These are phyloP conservation scores for Climacteris rufus DNA, from an alignment of 2,113 vertebrate genomes.

Conservation along the genomic window DNA sequence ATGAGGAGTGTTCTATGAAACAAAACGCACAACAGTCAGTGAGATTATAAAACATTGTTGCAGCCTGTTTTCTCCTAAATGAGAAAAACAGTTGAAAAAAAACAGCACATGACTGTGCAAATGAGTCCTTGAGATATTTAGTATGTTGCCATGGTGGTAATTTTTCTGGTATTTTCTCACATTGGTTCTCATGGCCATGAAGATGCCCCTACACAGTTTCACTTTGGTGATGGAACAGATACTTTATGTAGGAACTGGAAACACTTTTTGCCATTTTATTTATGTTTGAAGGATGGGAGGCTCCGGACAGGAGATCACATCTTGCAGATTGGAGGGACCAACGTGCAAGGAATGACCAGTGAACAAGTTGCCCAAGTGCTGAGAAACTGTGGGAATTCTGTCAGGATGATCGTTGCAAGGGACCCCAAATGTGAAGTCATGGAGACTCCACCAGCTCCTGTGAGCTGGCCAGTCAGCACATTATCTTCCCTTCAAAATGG, in stretches of 20 bases:
- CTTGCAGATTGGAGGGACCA: constrained; percentile 86
- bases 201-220: not conserved
- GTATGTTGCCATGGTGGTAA: not conserved
- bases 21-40: not conserved
- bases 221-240: not conserved
- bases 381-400: constrained; percentile 86
- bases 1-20: not conserved
- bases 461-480: constrained; percentile 73
- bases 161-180: not conserved
- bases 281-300: constrained; percentile 83
- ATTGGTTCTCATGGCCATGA: not conserved
- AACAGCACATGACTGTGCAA: not conserved
- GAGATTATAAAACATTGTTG: not conserved
- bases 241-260: not conserved
- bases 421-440: constrained; percentile 68
- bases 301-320: constrained; percentile 92
- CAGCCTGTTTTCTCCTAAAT: not conserved
- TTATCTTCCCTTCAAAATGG: constrained; percentile 41
- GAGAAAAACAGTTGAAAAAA: not conserved
- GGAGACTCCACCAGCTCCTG: constrained; percentile 70
- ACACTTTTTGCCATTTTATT: not conserved
- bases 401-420: constrained; percentile 88
- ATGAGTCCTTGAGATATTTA: not conserved
- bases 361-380: constrained; percentile 93
- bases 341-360: constrained; percentile 87